Evolutionary conservation across 2,113 vertebrate genomes (phyloP).

Genomic region (Paracyprichromis sp.): DNA sequence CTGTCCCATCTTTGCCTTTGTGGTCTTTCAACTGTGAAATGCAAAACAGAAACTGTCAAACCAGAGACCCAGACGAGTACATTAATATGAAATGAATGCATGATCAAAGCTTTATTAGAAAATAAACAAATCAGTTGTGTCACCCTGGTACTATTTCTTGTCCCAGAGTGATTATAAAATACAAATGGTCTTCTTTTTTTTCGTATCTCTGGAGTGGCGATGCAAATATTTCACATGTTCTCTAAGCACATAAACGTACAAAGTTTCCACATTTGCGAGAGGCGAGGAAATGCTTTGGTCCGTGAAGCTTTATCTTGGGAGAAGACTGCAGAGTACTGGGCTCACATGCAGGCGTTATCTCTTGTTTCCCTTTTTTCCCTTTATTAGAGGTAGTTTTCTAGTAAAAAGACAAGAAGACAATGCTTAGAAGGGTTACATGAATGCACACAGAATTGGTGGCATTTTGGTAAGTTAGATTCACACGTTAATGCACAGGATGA

Average conservation of each 20-base stretch:
- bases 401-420: conserved; percentile 50
- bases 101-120: neutral
- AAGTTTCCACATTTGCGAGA: conserved; percentile 56
- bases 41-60: conserved; percentile 9
- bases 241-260: conserved; percentile 42
- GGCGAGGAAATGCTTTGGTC: conserved; percentile 63
- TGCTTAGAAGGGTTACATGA: conserved; percentile 36
- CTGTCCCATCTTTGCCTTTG: conserved; percentile 70
- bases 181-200: neutral
- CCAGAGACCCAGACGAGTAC: neutral
- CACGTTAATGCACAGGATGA: neutral
- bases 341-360: conserved; percentile 51
- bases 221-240: neutral
- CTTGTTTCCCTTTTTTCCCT: conserved; percentile 55
- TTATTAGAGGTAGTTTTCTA: conserved; percentile 66
- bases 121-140: neutral
- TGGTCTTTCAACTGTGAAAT: conserved; percentile 69
- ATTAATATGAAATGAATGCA: neutral
- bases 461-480: neutral
- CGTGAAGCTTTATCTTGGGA: conserved; percentile 53
- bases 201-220: neutral
- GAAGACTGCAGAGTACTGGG: conserved; percentile 24
- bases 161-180: neutral
- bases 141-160: neutral
- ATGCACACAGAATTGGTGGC: neutral